These are phyloP conservation scores for Acrocephalus kingi DNA, from an alignment of 2,113 vertebrate genomes.

Conservation along the genomic window DNA sequence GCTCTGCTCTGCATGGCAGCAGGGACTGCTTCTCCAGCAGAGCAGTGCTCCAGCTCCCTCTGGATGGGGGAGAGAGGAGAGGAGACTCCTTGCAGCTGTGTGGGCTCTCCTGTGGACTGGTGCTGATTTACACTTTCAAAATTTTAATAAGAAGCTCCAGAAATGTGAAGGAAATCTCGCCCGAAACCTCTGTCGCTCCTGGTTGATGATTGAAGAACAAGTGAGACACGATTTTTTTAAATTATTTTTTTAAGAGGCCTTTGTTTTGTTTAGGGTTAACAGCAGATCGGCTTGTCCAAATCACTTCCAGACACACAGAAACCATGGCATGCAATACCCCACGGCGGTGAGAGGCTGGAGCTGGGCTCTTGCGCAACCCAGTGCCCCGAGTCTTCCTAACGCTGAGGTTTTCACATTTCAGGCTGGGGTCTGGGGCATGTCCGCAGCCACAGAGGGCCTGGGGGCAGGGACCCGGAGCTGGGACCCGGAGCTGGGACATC, in stretches of 20 bases:
- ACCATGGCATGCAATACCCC: slow-evolving; percentile 58
- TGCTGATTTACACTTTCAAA: background rate
- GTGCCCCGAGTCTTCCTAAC: background rate
- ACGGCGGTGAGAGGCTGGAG: slow-evolving; percentile 1
- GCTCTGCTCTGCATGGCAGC: fast-evolving
- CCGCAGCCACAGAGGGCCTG: background rate
- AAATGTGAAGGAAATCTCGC: background rate
- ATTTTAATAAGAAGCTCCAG: background rate
- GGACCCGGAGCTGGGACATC: background rate
- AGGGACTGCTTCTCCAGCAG: background rate
- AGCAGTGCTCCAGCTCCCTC: background rate
- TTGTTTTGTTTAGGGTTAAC: slow-evolving; percentile 69
- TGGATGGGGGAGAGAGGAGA: background rate
- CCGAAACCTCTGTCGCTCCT: background rate
- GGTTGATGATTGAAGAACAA: background rate
- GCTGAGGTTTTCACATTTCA: background rate
- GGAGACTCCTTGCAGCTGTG: background rate
- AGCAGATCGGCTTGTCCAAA: slow-evolving; percentile 53
- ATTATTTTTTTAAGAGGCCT: background rate
- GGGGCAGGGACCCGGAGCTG: background rate
- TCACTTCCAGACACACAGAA: slow-evolving; percentile 69
- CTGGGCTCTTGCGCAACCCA: slow-evolving; percentile 16
- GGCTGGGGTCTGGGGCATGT: background rate
- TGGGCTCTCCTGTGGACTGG: background rate
- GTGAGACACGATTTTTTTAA: background rate